Conservation (phyloP, 1,140 invertebrate species). For the Philaenus spumarius region DNA sequence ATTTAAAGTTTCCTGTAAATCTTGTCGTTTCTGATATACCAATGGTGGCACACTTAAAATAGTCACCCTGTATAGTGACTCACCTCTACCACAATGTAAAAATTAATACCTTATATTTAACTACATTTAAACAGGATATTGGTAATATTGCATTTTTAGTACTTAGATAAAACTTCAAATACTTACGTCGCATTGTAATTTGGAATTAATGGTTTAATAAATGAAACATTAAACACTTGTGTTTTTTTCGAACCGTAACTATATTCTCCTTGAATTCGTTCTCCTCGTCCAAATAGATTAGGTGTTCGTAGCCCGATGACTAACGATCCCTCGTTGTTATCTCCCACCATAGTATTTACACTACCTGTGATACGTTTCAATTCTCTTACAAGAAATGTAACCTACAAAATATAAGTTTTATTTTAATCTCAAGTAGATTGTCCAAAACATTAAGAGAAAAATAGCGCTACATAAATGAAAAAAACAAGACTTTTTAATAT, state of each 20-base stretch:
- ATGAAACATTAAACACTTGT: slow-evolving; percentile 61
- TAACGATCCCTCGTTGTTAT: slow-evolving; percentile 81
- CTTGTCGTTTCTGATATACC: no score
- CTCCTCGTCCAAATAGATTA: slow-evolving; percentile 76
- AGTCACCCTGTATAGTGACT: no score
- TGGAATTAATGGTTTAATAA: slow-evolving; percentile 63
- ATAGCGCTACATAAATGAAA: neutral
- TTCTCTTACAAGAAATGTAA: slow-evolving; percentile 77
- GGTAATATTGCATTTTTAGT: neutral
- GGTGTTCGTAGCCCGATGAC: slow-evolving; percentile 61
- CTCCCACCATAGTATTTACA: slow-evolving; percentile 74
- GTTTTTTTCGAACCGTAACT: slow-evolving; percentile 61
- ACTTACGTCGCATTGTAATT: slow-evolving; percentile 48
- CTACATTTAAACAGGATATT: neutral
- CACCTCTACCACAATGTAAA: neutral
- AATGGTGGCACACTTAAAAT: no score
- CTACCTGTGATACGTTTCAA: slow-evolving; percentile 63
- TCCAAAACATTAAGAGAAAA: neutral
- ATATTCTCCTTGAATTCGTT: slow-evolving; percentile 69
- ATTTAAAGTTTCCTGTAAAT: no score
- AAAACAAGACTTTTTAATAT: neutral
- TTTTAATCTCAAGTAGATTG: neutral
- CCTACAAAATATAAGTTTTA: slow-evolving; percentile 41
- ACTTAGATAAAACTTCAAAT: neutral
- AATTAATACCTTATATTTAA: neutral